Conservation (phyloP, 23 tunicate species). For the Trididemnum clinides region DNA sequence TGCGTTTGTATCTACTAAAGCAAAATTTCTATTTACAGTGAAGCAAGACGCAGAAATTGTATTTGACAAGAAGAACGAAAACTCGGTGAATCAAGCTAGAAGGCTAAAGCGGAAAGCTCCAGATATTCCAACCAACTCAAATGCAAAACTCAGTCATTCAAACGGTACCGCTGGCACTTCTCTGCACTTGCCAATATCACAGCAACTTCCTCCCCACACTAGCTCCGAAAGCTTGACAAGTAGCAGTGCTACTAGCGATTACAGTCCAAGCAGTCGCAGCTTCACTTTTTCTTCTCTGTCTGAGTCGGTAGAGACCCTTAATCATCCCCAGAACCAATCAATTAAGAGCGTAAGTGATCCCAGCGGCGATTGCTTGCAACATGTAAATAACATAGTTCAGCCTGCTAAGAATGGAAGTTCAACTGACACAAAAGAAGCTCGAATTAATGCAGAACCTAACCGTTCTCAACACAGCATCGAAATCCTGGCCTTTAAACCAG, state of each 20-base stretch:
- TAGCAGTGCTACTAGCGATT: constrained; percentile 43
- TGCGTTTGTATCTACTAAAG: neutral
- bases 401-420: neutral
- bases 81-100: neutral
- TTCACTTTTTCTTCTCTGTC: constrained; percentile 43
- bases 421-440: neutral
- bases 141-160: neutral
- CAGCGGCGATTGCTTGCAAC: neutral
- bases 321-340: neutral
- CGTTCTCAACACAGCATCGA: neutral
- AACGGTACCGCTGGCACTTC: neutral
- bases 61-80: neutral
- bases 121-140: neutral
- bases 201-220: neutral
- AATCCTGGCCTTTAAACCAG: neutral
- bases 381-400: no score
- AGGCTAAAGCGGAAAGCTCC: constrained; percentile 53
- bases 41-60: neutral
- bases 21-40: neutral
- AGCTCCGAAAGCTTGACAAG: constrained; percentile 49
- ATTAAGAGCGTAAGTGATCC: neutral
- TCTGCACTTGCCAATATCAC: neutral
- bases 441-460: neutral
- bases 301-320: neutral
- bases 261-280: constrained; percentile 60